Percentiles rank a stretch among this genome's conserved stretches.
phyloP scores from a whole-genome alignment of 1,140 invertebrate genomes.

The Ditylenchus dipsaci region DNA sequence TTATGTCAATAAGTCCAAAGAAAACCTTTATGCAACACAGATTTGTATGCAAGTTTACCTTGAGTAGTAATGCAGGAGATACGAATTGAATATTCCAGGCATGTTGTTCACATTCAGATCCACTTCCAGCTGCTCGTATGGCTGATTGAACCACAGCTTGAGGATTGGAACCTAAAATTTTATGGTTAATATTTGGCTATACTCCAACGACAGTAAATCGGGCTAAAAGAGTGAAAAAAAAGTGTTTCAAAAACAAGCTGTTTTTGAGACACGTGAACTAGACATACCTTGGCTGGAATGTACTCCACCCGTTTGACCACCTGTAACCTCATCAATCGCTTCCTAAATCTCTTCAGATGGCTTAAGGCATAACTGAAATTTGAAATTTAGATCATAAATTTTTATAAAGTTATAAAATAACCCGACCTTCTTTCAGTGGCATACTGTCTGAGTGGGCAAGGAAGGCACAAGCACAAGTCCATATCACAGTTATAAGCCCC shows the following conservation, averaged over 20 bases:
- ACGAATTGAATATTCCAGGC: conserved; percentile 42
- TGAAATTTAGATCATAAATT: background rate
- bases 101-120: conserved; percentile 45
- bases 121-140: conserved; percentile 31
- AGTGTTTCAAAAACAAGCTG: no score
- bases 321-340: conserved; percentile 1
- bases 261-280: no score
- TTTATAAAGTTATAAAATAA: conserved; percentile 11
- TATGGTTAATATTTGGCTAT: no score
- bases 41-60: conserved; percentile 8
- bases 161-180: conserved; percentile 44
- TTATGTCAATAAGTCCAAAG: background rate
- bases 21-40: background rate
- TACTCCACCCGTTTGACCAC: conserved; percentile 24
- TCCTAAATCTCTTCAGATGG: conserved; percentile 22
- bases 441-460: background rate
- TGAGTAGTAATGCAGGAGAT: conserved; percentile 44
- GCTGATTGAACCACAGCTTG: conserved; percentile 24
- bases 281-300: conserved; percentile 34
- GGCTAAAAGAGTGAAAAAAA: conserved; percentile 14
- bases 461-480: conserved; percentile 37
- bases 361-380: conserved; percentile 34
- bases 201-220: no score
- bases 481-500: conserved; percentile 48
- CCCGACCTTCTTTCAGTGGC: conserved; percentile 18